These are phyloP conservation scores for Raphicerus campestris DNA, from an alignment of 2,113 vertebrate species.

Conservation along the genomic window DNA sequence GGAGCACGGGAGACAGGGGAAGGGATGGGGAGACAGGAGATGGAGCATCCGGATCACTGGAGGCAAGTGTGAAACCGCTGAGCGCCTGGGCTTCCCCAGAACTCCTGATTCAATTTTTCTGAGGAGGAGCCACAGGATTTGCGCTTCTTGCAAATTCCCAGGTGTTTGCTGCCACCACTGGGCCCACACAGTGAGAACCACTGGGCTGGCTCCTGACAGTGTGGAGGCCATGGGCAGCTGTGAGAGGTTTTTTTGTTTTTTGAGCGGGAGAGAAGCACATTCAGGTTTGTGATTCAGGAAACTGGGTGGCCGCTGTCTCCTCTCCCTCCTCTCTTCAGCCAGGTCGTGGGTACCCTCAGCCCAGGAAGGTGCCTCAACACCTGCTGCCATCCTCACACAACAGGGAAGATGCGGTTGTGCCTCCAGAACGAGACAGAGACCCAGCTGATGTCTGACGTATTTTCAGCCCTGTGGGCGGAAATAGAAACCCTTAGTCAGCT, in stretches of 20 bases:
- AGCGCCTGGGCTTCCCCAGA: accelerated
- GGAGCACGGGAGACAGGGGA: not conserved
- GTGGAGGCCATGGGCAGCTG: not conserved
- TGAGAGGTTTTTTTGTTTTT: not conserved
- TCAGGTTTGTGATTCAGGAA: not conserved
- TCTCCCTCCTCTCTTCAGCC: not conserved
- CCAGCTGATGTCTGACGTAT: not conserved
- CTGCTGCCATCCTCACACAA: accelerated
- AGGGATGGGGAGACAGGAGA: not conserved
- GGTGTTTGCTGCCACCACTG: not conserved
- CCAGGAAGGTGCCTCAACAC: not conserved
- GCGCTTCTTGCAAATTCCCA: not conserved
- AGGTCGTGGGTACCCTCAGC: not conserved
- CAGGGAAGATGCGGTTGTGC: not conserved
- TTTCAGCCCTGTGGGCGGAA: not conserved
- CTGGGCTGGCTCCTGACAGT: not conserved
- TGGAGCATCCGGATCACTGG: not conserved
- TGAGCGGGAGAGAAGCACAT: not conserved
- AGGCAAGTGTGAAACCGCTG: not conserved
- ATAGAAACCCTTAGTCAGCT: slow-evolving; percentile 39
- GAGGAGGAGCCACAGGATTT: not conserved
- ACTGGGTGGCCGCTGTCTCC: not conserved
- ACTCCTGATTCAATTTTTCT: not conserved
- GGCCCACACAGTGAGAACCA: not conserved
- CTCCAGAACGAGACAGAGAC: not conserved